A percentile compares a stretch with the other conserved stretches of the same genome.
Conservation (phyloP, 2,888 invertebrate genomes). For the Trissolcus japonicus region DNA sequence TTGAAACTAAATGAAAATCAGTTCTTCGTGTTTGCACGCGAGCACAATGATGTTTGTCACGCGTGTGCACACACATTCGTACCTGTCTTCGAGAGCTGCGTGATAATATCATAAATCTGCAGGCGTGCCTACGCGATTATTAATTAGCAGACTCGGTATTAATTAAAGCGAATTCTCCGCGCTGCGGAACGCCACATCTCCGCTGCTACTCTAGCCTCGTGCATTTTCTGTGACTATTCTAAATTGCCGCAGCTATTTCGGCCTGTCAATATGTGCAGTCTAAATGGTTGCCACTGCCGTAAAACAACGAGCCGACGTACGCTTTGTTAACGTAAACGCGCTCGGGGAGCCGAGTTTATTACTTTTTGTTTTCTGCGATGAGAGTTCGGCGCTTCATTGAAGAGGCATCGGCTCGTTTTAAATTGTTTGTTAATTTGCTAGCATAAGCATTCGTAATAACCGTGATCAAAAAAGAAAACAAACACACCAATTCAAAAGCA, state of each 20-base stretch:
- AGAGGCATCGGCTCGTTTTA: background rate
- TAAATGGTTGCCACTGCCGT: constrained; percentile 33
- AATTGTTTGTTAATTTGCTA: background rate
- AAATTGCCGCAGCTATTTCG: constrained; percentile 49
- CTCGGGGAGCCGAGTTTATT: constrained; percentile 11
- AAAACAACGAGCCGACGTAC: constrained; percentile 16
- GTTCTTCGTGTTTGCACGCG: constrained; percentile 19
- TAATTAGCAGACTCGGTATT: constrained; percentile 62
- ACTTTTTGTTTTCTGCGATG: constrained; percentile 12
- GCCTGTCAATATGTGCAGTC: constrained; percentile 41
- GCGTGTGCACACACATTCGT: constrained; percentile 26
- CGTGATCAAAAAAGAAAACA: too few relatives aligned
- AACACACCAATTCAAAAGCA: too few relatives aligned
- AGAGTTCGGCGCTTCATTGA: constrained; percentile 6
- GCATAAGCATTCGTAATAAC: too few relatives aligned
- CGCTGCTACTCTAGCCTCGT: constrained; percentile 52
- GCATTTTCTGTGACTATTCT: constrained; percentile 45
- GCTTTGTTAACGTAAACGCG: constrained; percentile 17
- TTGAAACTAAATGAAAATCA: too few relatives aligned
- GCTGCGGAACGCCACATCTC: constrained; percentile 47
- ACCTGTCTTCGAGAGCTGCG: constrained; percentile 39
- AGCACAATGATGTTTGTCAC: constrained; percentile 43
- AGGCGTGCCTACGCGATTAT: constrained; percentile 57
- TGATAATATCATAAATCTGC: constrained; percentile 54
- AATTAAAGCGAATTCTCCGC: constrained; percentile 62